These are phyloP conservation scores for Polypedilum vanderplanki DNA, from an alignment of 1,140 invertebrate genomes.

Conservation along the genomic window DNA sequence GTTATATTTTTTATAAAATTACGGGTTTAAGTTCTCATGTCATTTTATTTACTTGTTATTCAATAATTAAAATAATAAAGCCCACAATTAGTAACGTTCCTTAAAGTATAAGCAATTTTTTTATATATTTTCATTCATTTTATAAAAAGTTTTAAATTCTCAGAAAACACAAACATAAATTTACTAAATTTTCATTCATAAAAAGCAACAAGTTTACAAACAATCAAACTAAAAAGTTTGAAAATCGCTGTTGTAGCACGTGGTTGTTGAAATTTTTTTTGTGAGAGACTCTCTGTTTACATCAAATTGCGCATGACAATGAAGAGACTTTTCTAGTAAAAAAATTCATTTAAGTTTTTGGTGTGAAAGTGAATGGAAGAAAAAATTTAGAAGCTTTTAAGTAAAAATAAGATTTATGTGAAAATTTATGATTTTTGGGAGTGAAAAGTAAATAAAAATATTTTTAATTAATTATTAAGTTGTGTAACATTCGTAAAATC, in stretches of 20 bases:
- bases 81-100: too few relatives aligned
- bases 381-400: background rate
- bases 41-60: too few relatives aligned
- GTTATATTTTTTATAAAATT: too few relatives aligned
- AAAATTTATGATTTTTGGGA: too few relatives aligned
- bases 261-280: background rate
- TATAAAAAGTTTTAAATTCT: too few relatives aligned
- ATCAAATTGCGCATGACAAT: constrained; percentile 8
- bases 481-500: background rate
- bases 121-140: too few relatives aligned
- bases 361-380: background rate
- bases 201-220: constrained; percentile 8
- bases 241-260: background rate
- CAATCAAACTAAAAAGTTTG: background rate
- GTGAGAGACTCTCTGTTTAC: background rate
- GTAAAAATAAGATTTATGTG: background rate
- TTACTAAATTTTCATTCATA: too few relatives aligned
- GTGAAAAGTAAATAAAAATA: background rate
- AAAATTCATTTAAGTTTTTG: background rate
- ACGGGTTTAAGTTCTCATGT: too few relatives aligned
- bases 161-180: too few relatives aligned
- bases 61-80: too few relatives aligned
- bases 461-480: background rate
- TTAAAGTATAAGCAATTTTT: too few relatives aligned
- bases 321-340: too few relatives aligned